Percentiles rank a stretch among this genome's conserved stretches.
phyloP scores from a whole-genome alignment of 1,140 invertebrate genomes.

The Plectrocnemia conspersa region DNA sequence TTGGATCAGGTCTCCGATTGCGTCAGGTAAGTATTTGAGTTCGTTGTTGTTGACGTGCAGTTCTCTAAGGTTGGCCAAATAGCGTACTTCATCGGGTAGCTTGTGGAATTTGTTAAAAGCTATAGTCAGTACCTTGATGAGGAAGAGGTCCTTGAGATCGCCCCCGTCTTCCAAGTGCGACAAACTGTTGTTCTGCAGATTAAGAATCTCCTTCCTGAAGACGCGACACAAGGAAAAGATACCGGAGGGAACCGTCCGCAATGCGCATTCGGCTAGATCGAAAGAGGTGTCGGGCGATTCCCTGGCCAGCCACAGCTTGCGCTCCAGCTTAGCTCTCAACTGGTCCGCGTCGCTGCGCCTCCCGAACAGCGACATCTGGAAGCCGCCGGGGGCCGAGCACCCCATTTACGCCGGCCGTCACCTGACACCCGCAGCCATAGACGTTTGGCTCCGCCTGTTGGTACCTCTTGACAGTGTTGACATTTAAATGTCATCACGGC shows the following conservation, averaged over 20 bases:
- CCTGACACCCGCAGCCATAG: too few species aligned
- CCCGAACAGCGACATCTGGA: conserved; percentile 42
- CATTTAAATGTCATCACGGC: too few species aligned
- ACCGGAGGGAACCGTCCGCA: conserved; percentile 64
- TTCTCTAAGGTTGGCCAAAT: conserved; percentile 60
- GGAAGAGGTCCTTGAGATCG: conserved; percentile 60
- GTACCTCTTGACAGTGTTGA: too few species aligned
- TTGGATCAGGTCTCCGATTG: conserved; percentile 57
- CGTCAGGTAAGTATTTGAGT: conserved; percentile 61
- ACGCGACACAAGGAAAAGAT: conserved; percentile 74
- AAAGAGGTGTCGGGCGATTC: conserved; percentile 71
- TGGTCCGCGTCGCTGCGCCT: conserved; percentile 41
- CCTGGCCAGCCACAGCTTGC: conserved; percentile 68
- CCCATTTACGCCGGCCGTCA: conserved; percentile 40
- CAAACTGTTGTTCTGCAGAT: conserved; percentile 64
- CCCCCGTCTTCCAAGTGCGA: conserved; percentile 65
- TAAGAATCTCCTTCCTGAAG: conserved; percentile 65
- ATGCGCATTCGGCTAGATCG: conserved; percentile 67
- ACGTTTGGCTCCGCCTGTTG: too few species aligned
- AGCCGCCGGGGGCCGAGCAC: conserved; percentile 45
- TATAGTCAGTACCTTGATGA: conserved; percentile 66
- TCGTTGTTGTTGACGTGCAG: conserved; percentile 63
- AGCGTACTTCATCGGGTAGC: conserved; percentile 58
- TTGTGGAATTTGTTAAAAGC: conserved; percentile 63
- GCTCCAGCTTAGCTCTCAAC: conserved; percentile 62